phyloP scores from a whole-genome alignment of 2,888 invertebrate genomes.

The Schizaphis graminum region DNA sequence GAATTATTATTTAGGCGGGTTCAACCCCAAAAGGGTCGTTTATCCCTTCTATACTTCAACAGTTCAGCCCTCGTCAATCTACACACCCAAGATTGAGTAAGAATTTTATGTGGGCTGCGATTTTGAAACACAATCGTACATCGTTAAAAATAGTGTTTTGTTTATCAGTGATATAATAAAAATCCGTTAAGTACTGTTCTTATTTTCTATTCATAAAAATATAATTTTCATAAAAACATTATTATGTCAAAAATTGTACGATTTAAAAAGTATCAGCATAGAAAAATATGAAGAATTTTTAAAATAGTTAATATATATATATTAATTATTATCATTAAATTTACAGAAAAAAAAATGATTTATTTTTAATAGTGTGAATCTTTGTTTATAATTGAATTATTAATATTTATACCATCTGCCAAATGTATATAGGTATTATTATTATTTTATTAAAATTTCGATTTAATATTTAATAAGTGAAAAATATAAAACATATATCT shows the following conservation, averaged over 20 bases:
- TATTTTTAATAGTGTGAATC: neutral
- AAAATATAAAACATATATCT: neutral
- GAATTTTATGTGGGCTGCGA: conserved; percentile 33
- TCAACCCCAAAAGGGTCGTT: conserved; percentile 44
- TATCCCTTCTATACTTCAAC: conserved; percentile 36
- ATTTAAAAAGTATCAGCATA: neutral
- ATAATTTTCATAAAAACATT: neutral
- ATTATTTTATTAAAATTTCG: neutral
- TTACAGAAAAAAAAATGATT: neutral
- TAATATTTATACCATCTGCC: neutral
- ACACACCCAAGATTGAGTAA: conserved; percentile 23
- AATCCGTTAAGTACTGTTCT: neutral
- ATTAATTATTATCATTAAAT: neutral
- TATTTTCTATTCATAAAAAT: conserved; percentile 24
- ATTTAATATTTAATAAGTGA: neutral
- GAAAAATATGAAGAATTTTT: neutral
- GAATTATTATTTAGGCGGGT: conserved; percentile 45
- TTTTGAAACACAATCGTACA: conserved; percentile 34
- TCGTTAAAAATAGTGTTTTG: neutral
- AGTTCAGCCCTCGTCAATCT: conserved; percentile 34
- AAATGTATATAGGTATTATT: neutral
- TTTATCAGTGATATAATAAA: neutral
- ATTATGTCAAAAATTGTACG: neutral
- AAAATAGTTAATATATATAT: neutral
- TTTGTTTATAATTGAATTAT: neutral